Evolutionary conservation across 2,888 invertebrate species (phyloP).

Genomic region (Drosophila merina): DNA sequence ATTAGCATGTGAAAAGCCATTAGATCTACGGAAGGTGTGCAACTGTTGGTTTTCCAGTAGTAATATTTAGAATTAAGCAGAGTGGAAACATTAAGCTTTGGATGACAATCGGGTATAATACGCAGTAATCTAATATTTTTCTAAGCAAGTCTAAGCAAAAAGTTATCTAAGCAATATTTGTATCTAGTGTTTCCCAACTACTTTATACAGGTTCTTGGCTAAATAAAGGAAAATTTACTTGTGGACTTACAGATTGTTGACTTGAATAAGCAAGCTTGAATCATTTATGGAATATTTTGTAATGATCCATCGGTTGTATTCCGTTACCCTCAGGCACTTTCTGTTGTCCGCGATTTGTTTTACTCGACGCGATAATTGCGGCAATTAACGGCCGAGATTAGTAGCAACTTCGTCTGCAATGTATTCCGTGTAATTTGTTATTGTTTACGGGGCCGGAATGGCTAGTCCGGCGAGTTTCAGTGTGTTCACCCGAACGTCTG

Average conservation of each 20-base stretch:
- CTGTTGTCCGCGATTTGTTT: constrained; percentile 31
- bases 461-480: constrained; percentile 16
- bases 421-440: constrained; percentile 9
- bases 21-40: background rate
- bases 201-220: background rate
- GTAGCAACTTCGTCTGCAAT: constrained; percentile 16
- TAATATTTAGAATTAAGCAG: background rate
- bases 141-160: no score
- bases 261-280: constrained; percentile 8
- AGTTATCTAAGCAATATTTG: background rate
- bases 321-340: constrained; percentile 19
- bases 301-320: constrained; percentile 61
- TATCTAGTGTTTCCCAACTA: constrained; percentile 3
- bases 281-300: constrained; percentile 62
- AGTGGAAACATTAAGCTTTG: no score
- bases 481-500: constrained; percentile 29
- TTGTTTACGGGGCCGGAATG: constrained; percentile 13
- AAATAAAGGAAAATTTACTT: background rate
- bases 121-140: background rate
- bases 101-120: background rate
- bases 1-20: constrained; percentile 37
- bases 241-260: constrained; percentile 1
- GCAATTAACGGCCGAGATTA: constrained; percentile 63
- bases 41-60: background rate
- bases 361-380: constrained; percentile 59